Percentiles rank a stretch among this genome's conserved stretches.
These are phyloP conservation scores for Ridgeia piscesae DNA, from an alignment of 1,140 invertebrate genomes.

Conservation along the genomic window DNA sequence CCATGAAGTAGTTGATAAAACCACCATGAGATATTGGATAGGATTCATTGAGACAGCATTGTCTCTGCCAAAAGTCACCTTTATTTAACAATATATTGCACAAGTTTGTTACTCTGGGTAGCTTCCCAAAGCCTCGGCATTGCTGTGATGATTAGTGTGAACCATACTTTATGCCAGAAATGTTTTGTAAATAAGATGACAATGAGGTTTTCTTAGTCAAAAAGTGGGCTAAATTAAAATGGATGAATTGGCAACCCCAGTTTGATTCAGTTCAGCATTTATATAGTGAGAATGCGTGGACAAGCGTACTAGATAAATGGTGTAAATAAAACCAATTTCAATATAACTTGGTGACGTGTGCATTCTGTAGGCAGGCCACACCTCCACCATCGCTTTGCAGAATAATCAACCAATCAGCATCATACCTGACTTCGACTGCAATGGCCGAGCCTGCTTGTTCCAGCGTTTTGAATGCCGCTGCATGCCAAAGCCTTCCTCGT, in stretches of 20 bases:
- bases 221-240: not conserved
- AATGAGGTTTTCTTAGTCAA: not conserved
- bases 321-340: not conserved
- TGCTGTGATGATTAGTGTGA: not conserved
- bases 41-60: not conserved
- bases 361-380: not conserved
- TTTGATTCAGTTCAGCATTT: not conserved
- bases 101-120: not conserved
- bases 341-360: not conserved
- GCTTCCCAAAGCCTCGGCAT: not conserved
- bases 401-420: constrained; percentile 1
- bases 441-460: constrained; percentile 10
- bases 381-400: not conserved
- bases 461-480: constrained; percentile 29
- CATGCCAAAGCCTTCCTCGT: constrained; percentile 33
- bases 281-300: not conserved
- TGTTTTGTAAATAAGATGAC: not conserved
- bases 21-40: no score
- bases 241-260: not conserved
- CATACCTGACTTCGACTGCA: constrained; percentile 3
- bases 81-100: not conserved
- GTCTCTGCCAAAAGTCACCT: not conserved
- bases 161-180: not conserved
- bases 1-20: not conserved
- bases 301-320: not conserved